Conservation (phyloP, 2,797 vertebrate genomes). For the Schizothorax lantsangensis region DNA sequence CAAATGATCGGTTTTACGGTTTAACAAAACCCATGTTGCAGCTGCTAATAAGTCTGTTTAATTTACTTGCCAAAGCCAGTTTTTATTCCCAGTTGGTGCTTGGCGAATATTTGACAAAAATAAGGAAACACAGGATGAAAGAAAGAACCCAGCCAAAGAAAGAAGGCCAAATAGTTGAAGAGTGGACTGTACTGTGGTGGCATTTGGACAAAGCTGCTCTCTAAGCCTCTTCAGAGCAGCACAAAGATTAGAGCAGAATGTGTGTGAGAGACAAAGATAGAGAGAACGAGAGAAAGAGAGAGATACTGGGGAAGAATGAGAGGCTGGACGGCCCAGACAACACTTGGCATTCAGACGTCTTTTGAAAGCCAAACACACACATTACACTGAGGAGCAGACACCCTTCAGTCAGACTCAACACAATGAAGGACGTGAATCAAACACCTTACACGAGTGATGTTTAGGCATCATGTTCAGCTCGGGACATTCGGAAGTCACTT, state of each 20-base stretch:
- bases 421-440: conserved; percentile 72
- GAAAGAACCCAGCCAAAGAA: conserved; percentile 51
- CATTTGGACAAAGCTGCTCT: conserved; percentile 82
- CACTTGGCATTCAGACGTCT: conserved; percentile 78
- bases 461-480: conserved; percentile 21
- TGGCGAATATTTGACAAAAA: not conserved
- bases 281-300: conserved; percentile 75
- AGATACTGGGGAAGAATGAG: conserved; percentile 65
- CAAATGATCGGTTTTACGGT: not conserved
- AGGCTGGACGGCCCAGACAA: conserved; percentile 77
- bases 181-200: conserved; percentile 81
- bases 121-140: conserved; percentile 51
- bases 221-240: conserved; percentile 82
- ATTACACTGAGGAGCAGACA: conserved; percentile 80
- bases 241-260: conserved; percentile 83
- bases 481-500: not conserved
- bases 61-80: not conserved
- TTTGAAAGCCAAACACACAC: conserved; percentile 81
- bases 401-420: conserved; percentile 76
- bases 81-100: not conserved
- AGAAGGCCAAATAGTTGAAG: conserved; percentile 69
- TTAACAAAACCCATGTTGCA: not conserved
- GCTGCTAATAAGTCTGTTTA: not conserved
- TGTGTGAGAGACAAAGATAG: conserved; percentile 73
- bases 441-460: conserved; percentile 47